Evolutionary conservation across 2,888 invertebrate genomes (phyloP).

Genomic region (Strigamia crassipes): DNA sequence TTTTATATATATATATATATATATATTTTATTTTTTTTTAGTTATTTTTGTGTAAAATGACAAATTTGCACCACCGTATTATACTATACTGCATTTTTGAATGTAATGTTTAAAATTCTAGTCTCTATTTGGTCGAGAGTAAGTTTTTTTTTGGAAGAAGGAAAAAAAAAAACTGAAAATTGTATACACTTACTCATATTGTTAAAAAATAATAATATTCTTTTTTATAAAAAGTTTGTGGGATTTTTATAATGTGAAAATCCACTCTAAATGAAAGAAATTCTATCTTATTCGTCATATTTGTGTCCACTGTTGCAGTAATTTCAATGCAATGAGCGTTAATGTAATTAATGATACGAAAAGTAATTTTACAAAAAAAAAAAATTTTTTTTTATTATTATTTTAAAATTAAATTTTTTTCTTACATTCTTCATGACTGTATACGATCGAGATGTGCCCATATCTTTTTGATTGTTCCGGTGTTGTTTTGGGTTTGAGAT

Average conservation of each 20-base stretch:
- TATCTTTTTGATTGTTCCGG: background rate
- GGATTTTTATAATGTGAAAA: background rate
- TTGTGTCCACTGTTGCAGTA: slow-evolving; percentile 17
- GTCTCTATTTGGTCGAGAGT: slow-evolving; percentile 9
- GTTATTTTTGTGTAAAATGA: background rate
- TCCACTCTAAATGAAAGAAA: slow-evolving; percentile 18
- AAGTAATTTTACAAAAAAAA: background rate
- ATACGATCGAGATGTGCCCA: background rate
- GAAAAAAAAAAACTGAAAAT: background rate
- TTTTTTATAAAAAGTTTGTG: background rate
- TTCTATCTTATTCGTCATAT: slow-evolving; percentile 6
- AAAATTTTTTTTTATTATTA: background rate
- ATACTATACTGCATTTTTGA: slow-evolving; percentile 7
- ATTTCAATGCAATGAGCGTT: slow-evolving; percentile 25
- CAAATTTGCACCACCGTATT: slow-evolving; percentile 5
- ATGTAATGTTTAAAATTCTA: slow-evolving; percentile 11
- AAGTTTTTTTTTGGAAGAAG: background rate
- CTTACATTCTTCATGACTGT: slow-evolving; percentile 21
- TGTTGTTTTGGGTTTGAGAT: too few relatives aligned
- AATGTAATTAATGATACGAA: background rate
- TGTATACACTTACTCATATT: background rate
- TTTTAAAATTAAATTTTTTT: background rate
- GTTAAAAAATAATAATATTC: background rate
- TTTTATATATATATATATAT: too few relatives aligned
- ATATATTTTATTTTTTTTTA: background rate